Evolutionary conservation across 2,797 vertebrate species (phyloP).

Genomic region (Pangasius mekongensis): DNA sequence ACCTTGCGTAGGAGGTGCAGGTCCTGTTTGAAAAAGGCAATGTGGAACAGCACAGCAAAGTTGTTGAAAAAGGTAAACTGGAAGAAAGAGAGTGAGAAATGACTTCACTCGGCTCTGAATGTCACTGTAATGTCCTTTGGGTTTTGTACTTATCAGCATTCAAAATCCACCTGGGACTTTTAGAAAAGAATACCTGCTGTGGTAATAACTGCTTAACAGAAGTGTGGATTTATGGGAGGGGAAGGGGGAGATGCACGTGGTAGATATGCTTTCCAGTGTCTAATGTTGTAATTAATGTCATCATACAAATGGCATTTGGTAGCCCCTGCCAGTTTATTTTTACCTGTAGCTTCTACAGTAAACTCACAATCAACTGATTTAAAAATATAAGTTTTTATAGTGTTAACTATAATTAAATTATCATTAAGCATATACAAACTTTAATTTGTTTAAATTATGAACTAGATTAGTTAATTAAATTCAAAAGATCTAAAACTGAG

Average conservation of each 20-base stretch:
- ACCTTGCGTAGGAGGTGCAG: constrained; percentile 81
- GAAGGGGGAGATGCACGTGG: neutral
- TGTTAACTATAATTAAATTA: neutral
- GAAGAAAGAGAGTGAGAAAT: constrained; percentile 8
- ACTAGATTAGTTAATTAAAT: neutral
- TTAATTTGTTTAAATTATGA: neutral
- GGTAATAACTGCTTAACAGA: neutral
- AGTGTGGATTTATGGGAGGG: neutral
- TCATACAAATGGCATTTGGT: too few species aligned
- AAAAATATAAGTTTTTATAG: neutral
- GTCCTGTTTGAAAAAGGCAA: constrained; percentile 82
- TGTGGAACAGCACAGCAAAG: constrained; percentile 84
- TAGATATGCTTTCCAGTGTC: neutral
- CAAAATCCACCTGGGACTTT: neutral
- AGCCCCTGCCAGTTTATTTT: neutral
- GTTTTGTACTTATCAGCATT: neutral
- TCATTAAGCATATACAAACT: neutral
- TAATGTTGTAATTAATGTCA: neutral
- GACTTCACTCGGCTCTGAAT: neutral
- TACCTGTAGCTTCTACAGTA: neutral
- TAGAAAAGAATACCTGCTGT: too few species aligned
- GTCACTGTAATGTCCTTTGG: neutral
- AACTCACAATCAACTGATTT: neutral
- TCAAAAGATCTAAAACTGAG: neutral
- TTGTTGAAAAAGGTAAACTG: constrained; percentile 86